Percentiles rank a stretch among this genome's conserved stretches.
These are phyloP conservation scores for Leptodirus hochenwartii DNA, from an alignment of 2,888 invertebrate genomes.

Conservation along the genomic window DNA sequence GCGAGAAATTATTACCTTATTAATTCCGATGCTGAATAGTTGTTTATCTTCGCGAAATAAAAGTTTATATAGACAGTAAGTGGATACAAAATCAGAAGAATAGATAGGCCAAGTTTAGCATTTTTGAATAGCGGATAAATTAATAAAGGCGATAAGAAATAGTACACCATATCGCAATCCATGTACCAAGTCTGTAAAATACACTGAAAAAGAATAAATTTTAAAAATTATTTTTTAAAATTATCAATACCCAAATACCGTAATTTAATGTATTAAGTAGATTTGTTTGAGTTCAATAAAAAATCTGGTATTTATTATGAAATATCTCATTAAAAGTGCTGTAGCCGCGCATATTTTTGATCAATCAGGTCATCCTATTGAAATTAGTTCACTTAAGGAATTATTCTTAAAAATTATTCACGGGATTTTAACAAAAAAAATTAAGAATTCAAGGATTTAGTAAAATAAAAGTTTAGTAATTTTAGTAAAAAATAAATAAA, in stretches of 20 bases:
- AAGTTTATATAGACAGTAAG: slow-evolving; percentile 22
- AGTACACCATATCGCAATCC: slow-evolving; percentile 28
- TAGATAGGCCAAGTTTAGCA: slow-evolving; percentile 21
- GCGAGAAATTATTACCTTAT: slow-evolving; percentile 22
- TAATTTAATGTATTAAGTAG: neutral
- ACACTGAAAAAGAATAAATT: slow-evolving; percentile 19
- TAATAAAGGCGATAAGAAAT: slow-evolving; percentile 26
- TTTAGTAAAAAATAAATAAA: too few species aligned
- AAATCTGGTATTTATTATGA: too few species aligned
- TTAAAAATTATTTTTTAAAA: too few species aligned
- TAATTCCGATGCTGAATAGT: slow-evolving; percentile 21
- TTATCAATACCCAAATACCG: neutral
- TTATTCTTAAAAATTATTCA: neutral
- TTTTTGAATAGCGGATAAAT: slow-evolving; percentile 25
- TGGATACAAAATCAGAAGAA: slow-evolving; percentile 16
- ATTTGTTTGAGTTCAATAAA: too few species aligned
- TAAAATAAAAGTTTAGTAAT: too few species aligned
- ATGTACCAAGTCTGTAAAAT: slow-evolving; percentile 30
- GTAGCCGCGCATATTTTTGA: too few species aligned
- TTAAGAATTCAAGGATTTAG: too few species aligned
- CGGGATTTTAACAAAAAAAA: neutral
- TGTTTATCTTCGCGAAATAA: slow-evolving; percentile 21
- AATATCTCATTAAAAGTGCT: neutral
- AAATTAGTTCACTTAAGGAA: neutral
- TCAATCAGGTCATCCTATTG: too few species aligned